Conservation (phyloP, 2,113 vertebrate genomes). For the Cyprinodon tularosa region DNA sequence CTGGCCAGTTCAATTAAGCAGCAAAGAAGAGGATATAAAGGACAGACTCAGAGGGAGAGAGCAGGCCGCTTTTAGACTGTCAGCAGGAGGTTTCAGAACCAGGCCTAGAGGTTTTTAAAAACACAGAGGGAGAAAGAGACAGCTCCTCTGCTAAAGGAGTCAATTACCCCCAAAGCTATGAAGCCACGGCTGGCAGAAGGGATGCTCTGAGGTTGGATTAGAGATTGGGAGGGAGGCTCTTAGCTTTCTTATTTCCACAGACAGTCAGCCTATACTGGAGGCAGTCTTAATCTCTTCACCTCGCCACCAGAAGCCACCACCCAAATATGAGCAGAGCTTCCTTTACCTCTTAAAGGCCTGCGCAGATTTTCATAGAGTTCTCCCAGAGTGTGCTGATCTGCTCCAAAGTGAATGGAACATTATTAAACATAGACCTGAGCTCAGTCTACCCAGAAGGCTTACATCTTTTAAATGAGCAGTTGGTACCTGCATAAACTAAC, state of each 20-base stretch:
- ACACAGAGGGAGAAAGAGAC: constrained; percentile 2
- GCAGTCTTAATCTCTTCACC: constrained; percentile 16
- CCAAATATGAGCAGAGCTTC: neutral
- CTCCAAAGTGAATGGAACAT: constrained; percentile 12
- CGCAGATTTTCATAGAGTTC: constrained; percentile 23
- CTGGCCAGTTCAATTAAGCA: constrained; percentile 10
- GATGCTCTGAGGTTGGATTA: constrained; percentile 14
- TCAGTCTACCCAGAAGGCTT: neutral
- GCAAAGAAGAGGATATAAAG: constrained; percentile 2
- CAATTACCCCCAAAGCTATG: constrained; percentile 17
- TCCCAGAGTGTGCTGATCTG: neutral
- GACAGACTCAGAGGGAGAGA: neutral
- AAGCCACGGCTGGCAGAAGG: neutral
- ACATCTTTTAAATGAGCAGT: neutral
- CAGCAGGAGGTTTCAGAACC: constrained; percentile 20
- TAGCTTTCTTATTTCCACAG: constrained; percentile 6
- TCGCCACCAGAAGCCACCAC: constrained; percentile 3
- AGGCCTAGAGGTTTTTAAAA: constrained; percentile 18
- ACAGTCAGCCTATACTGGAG: neutral
- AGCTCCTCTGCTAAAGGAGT: constrained; percentile 3
- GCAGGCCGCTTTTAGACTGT: constrained; percentile 2
- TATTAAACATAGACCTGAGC: constrained; percentile 29
- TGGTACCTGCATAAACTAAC: constrained; percentile 21
- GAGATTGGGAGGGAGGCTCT: constrained; percentile 15
- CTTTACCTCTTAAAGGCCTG: neutral